These are phyloP conservation scores for Podiceps cristatus DNA, from an alignment of 2,113 vertebrate species.

Conservation along the genomic window DNA sequence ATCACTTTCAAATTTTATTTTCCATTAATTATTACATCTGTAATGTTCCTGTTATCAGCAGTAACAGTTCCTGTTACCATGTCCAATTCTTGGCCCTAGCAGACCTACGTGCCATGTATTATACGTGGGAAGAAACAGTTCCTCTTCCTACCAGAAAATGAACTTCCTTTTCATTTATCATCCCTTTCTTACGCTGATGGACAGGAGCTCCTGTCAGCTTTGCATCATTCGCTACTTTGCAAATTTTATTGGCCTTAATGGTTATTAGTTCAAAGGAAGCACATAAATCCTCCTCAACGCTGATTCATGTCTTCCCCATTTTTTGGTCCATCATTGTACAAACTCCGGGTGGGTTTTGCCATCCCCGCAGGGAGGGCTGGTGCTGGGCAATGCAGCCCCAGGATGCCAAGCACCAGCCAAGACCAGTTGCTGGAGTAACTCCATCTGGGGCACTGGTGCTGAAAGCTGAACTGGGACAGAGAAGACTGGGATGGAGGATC, in stretches of 20 bases:
- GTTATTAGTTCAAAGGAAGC: not conserved
- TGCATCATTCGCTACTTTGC: not conserved
- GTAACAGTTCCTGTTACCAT: not conserved
- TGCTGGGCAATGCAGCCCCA: not conserved
- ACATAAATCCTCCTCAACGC: not conserved
- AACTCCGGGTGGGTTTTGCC: not conserved
- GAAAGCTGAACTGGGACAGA: not conserved
- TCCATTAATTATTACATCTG: not conserved
- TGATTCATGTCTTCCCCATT: not conserved
- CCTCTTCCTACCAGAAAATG: not conserved
- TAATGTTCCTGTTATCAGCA: not conserved
- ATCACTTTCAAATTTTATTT: not conserved
- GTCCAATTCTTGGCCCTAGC: not conserved
- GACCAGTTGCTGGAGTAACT: not conserved
- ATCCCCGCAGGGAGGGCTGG: not conserved
- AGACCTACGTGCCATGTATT: rapidly evolving
- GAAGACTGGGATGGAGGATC: not conserved
- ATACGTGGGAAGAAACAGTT: not conserved
- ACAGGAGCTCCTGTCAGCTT: not conserved
- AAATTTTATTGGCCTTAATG: not conserved
- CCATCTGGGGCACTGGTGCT: not conserved
- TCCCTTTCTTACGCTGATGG: not conserved
- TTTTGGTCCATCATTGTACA: not conserved
- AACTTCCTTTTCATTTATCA: not conserved
- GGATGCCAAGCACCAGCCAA: not conserved